Evolutionary conservation across 2,888 invertebrate species (phyloP), one percentile per base, ranked within the genome.

Genomic region (Philereme transversata): DNA sequence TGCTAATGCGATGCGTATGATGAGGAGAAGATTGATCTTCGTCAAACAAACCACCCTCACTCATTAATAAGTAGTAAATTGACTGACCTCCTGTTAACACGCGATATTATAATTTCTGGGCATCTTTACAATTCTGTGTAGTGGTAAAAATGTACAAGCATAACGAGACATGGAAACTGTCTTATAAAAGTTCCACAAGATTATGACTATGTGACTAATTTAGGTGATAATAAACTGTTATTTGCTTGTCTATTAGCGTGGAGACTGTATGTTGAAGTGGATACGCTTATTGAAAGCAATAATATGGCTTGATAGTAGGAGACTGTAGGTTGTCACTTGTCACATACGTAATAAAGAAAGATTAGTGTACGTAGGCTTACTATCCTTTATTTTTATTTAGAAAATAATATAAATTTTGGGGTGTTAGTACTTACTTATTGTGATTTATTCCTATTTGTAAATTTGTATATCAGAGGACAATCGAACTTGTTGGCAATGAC

Each of bases 211-310:
- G 59, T 55, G 56, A 57, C 67, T 69, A 65, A 73, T 64, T 67
- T 58, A 65, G 62, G 64, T 51, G 64, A 50, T 55, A 67, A 70
- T 67, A 64, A 67, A 67, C 73, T 71, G n/a, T 49, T 76, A 66
- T 81, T 81, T 82, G 70, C 60, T 60, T 60, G 65, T 58, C 71
- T 69, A 76, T 81, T 81, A 80, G 69, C 73, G 63, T 51, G 63
- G 70, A 70, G 72, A 65, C 50, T 68, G 60, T 70, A 43, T 56
- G 57, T 60, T 64, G 57, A 58, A 56, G 51, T 58, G 43, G 38
- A 57, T n/a, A 59, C 57, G 67, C 48, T 64, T 60, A 64, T 64
- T 59, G 50, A 43, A 58, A 62, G 64, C 38, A 62, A 63, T 59
- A 61, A 67, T 57, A 60, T 57, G 58, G 38, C 45, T 51, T 33